phyloP scores from a whole-genome alignment of 2,888 invertebrate genomes.

The Falcaria lacertinaria region DNA sequence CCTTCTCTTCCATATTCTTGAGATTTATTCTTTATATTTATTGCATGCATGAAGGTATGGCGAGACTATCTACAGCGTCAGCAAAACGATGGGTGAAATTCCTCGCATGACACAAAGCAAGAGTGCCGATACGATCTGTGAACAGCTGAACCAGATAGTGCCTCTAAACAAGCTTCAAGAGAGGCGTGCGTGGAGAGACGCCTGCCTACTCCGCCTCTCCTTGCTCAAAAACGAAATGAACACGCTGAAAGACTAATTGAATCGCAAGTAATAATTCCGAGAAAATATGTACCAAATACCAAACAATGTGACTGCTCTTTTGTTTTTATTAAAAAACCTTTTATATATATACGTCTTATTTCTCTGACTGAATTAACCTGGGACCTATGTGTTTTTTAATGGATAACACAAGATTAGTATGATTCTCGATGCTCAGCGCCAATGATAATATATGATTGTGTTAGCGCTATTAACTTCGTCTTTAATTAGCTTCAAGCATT shows the following conservation, averaged over 20 bases:
- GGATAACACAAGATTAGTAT: no score
- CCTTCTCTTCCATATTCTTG: background rate
- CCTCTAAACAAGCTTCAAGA: slow-evolving; percentile 87
- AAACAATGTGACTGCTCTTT: no score
- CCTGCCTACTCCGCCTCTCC: slow-evolving; percentile 88
- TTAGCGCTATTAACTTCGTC: no score
- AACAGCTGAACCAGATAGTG: slow-evolving; percentile 86
- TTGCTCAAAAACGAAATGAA: slow-evolving; percentile 87
- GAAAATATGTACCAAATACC: no score
- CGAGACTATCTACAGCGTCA: slow-evolving; percentile 80
- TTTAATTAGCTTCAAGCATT: no score
- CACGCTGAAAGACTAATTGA: slow-evolving; percentile 42
- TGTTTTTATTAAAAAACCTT: no score
- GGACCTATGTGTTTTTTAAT: no score
- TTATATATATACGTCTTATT: no score
- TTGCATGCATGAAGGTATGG: slow-evolving; percentile 78
- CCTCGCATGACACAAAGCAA: slow-evolving; percentile 84
- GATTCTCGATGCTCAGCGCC: no score
- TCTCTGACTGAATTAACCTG: no score
- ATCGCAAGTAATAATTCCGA: background rate
- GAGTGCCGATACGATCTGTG: slow-evolving; percentile 82
- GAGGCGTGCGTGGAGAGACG: slow-evolving; percentile 90
- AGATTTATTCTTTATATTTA: slow-evolving; percentile 9
- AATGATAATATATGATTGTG: no score
- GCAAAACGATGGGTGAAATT: slow-evolving; percentile 86